Conservation (phyloP, 2,888 invertebrate genomes). For the Cosmorhoe ocellata region DNA sequence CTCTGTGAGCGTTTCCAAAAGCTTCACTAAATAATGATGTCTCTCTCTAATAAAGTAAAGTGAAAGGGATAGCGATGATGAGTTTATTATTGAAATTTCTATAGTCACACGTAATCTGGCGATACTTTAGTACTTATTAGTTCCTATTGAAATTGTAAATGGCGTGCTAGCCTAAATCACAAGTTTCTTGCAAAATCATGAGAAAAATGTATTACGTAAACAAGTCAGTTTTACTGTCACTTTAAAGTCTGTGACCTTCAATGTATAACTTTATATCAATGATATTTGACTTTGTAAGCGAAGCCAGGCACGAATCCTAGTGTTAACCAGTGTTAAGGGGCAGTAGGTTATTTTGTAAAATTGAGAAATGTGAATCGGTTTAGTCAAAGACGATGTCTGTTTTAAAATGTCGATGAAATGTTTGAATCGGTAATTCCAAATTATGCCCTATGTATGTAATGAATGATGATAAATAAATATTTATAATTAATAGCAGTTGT, state of each 20-base stretch:
- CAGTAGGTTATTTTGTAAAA: constrained; percentile 39
- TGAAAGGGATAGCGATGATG: too few species aligned
- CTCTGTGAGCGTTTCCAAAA: too few species aligned
- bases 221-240: too few species aligned
- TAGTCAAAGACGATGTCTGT: constrained; percentile 22
- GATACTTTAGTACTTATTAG: constrained; percentile 20
- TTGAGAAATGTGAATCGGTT: constrained; percentile 25
- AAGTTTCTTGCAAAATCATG: neutral
- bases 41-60: too few species aligned
- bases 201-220: neutral
- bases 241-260: too few species aligned
- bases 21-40: too few species aligned
- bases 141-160: constrained; percentile 9
- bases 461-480: constrained; percentile 79
- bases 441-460: constrained; percentile 76
- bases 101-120: too few species aligned
- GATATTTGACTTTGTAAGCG: constrained; percentile 1
- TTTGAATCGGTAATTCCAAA: constrained; percentile 65
- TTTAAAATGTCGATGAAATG: constrained; percentile 21
- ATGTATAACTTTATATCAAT: too few species aligned
- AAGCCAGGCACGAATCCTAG: neutral
- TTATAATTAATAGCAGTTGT: constrained; percentile 66
- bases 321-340: constrained; percentile 36
- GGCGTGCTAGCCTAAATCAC: neutral
- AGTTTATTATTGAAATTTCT: too few species aligned